Base-by-base conservation (phyloP, 2,888 invertebrate species). In the Lottia gigantea region DNA sequence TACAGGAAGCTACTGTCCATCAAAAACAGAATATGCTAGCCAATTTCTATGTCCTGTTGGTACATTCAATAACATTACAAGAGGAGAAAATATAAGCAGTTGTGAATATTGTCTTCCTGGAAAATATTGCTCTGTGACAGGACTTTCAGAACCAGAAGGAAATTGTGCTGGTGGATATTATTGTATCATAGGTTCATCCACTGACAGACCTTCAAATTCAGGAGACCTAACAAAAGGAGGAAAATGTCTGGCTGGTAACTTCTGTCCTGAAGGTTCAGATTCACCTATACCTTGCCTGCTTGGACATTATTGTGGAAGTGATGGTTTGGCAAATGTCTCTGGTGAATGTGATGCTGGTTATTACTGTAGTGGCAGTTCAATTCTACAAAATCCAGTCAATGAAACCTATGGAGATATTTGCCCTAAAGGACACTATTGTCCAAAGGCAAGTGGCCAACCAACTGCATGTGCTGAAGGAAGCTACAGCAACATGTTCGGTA, bases 361-460 rank as follows among this genome's bases (percentile, higher is more conserved):
- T 68, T 87, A 82, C 75, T 87, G 87, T 68, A 81, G 74, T 67
- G 77, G 80, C 46, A 80, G 80, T 63, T 79, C 87, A 8, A 83
- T 84, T 25, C 74, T 86, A 62, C 78, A 78, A 23, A 85, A 84
- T 68, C 87, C 87, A 7, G 82, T 85, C 19, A 83, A 83, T 77
- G 86, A 86, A 62, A 82, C 83, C 8, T 85, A 82, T 69, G 86
- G 86, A 31, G 86, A 86, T 70, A 79, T 85, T 49, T 87, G 87
- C 75, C 86, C 86, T 0, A 82, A 83, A 70, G 87, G 87, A 23
- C 82, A 85, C 71, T 87, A 85, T 73, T 87, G 87, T 73, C 85
- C 85, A 15, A 65, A 71, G 16, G 84, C 79, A 6, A 86, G 85
- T 64, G 68, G 80, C 7, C 74, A 77, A 23, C 79, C 87, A 6